A percentile compares a stretch with the other conserved stretches of the same genome.
These are phyloP conservation scores for Prunella fulvescens DNA, from an alignment of 2,113 vertebrate genomes.

Conservation along the genomic window DNA sequence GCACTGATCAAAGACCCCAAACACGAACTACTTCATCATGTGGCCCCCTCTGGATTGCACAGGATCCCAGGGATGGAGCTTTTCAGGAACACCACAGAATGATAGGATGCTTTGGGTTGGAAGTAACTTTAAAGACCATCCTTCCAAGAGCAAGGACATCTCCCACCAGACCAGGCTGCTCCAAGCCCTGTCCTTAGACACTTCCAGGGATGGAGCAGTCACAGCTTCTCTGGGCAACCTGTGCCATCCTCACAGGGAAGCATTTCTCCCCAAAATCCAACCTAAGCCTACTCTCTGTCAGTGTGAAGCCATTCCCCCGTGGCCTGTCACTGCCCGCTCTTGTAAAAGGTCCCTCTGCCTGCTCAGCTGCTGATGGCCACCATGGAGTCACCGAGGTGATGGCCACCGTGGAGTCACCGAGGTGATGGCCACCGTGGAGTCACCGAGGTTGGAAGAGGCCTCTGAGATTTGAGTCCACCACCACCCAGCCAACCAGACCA, in stretches of 20 bases:
- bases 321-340: background rate
- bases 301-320: background rate
- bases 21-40: background rate
- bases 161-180: accelerated
- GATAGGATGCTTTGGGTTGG: background rate
- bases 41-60: accelerated
- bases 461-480: accelerated
- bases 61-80: too few relatives aligned
- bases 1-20: accelerated
- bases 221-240: background rate
- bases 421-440: too few relatives aligned
- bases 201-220: background rate
- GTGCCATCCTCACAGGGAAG: background rate
- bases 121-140: background rate
- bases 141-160: background rate
- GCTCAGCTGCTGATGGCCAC: accelerated
- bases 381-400: background rate
- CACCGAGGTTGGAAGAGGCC: background rate
- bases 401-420: too few relatives aligned
- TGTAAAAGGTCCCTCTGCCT: background rate
- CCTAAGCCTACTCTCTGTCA: background rate
- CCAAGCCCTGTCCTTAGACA: background rate
- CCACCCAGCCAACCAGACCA: too few relatives aligned
- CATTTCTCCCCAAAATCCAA: background rate
- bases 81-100: background rate